Percentiles rank a stretch among this genome's conserved stretches.
Conservation (phyloP, 2,888 invertebrate species). For the Macrosoma leucophasiata region DNA sequence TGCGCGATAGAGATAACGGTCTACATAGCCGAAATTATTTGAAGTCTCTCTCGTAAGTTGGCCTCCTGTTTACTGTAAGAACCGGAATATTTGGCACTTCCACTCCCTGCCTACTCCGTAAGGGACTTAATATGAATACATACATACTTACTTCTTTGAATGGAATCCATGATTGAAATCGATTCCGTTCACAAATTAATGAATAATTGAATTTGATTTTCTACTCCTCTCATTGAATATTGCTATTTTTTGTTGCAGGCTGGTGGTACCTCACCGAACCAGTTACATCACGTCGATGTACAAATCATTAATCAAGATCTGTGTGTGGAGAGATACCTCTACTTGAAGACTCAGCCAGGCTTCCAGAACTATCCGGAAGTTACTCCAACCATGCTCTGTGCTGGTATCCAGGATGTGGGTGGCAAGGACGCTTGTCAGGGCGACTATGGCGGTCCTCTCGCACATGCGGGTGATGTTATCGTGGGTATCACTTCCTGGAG, state of each 20-base stretch:
- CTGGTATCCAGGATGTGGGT: conserved; percentile 39
- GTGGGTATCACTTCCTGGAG: conserved; percentile 58
- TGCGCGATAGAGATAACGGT: too few relatives aligned
- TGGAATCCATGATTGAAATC: too few relatives aligned
- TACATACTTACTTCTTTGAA: too few relatives aligned
- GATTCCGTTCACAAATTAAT: neutral
- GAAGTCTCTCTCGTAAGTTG: too few relatives aligned
- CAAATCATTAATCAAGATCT: conserved; percentile 36
- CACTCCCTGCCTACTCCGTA: too few relatives aligned
- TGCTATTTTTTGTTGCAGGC: conserved; percentile 22
- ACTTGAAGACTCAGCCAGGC: conserved; percentile 32
- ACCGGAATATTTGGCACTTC: too few relatives aligned
- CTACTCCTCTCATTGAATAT: neutral
- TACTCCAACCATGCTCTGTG: conserved; percentile 46
- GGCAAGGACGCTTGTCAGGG: conserved; percentile 30
- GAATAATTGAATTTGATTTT: neutral
- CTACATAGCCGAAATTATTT: too few relatives aligned
- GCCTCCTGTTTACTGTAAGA: too few relatives aligned
- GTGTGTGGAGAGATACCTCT: conserved; percentile 41
- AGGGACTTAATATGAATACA: too few relatives aligned
- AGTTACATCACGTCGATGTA: conserved; percentile 30
- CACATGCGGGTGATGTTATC: conserved; percentile 32
- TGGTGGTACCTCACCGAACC: conserved; percentile 27
- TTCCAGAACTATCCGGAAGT: conserved; percentile 33
- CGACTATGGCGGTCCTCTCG: conserved; percentile 38